These are phyloP conservation scores for Eristalis intricaria DNA, from an alignment of 2,888 invertebrate species.

Conservation along the genomic window DNA sequence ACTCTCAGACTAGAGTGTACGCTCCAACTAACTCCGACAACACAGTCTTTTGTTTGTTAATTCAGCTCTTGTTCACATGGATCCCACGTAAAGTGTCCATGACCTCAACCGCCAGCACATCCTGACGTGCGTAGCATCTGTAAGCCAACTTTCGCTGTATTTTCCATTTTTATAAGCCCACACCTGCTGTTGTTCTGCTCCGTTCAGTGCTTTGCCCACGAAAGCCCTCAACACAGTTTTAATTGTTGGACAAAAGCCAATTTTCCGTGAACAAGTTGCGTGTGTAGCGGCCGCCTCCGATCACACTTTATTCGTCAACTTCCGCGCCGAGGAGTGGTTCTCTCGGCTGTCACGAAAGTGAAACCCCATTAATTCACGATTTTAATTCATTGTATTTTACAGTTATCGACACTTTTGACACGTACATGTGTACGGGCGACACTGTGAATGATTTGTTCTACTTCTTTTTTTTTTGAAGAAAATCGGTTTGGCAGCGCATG, in stretches of 20 bases:
- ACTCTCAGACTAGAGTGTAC: background rate
- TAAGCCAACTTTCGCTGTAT: background rate
- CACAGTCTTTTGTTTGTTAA: background rate
- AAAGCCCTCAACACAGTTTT: background rate
- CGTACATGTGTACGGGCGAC: slow-evolving; percentile 1
- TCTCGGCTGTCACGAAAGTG: slow-evolving; percentile 10
- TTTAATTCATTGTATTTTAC: background rate
- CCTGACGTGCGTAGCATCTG: background rate
- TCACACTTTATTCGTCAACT: no score
- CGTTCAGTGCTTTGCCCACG: background rate
- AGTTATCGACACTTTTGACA: slow-evolving; percentile 9
- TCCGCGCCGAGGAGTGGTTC: background rate
- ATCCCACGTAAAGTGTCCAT: background rate
- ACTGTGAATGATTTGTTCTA: slow-evolving; percentile 41
- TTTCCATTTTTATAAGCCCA: background rate
- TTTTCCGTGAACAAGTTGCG: background rate
- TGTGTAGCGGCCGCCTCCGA: background rate
- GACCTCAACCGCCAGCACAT: background rate
- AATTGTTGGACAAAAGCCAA: background rate
- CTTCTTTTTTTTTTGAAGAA: slow-evolving; percentile 10
- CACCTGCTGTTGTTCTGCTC: background rate
- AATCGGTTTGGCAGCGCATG: background rate
- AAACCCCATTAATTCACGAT: slow-evolving; percentile 13
- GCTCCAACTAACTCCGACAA: no score
- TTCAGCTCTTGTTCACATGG: background rate